Evolutionary conservation across 92 coral and sea anemone genomes (phyloP).

Genomic region (Actinostola sp.): DNA sequence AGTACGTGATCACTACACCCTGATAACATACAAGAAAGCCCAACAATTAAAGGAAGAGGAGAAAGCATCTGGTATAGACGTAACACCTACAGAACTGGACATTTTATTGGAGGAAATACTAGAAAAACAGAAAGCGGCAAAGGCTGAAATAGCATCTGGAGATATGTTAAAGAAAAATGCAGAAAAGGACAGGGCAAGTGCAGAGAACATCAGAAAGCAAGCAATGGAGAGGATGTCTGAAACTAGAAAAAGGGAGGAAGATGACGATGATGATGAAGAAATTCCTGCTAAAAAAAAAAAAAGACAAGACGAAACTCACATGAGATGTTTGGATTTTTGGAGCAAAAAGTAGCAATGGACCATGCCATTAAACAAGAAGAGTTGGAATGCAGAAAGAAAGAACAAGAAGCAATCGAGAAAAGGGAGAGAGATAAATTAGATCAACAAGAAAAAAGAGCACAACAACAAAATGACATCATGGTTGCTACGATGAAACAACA

Average conservation of each 20-base stretch:
- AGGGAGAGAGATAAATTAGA: slow-evolving; percentile 24
- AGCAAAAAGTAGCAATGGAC: slow-evolving; percentile 31
- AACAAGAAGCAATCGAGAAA: slow-evolving; percentile 33
- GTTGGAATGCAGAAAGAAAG: slow-evolving; percentile 10
- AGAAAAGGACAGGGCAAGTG: slow-evolving; percentile 36
- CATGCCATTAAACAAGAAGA: slow-evolving; percentile 25
- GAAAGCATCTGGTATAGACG: slow-evolving; percentile 48
- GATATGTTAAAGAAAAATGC: slow-evolving; percentile 31
- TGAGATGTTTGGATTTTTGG: slow-evolving; percentile 37
- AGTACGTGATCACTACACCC: slow-evolving; percentile 44
- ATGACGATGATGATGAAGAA: slow-evolving; percentile 20
- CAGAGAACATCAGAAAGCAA: slow-evolving; percentile 37
- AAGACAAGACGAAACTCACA: slow-evolving; percentile 35
- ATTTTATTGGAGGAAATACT: slow-evolving; percentile 46
- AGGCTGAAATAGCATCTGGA: slow-evolving; percentile 27
- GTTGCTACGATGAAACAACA: slow-evolving; percentile 12
- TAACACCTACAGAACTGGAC: slow-evolving; percentile 41
- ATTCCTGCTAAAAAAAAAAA: slow-evolving; percentile 28
- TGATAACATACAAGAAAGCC: slow-evolving; percentile 10
- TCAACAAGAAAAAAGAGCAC: slow-evolving; percentile 12
- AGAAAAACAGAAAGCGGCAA: slow-evolving; percentile 34
- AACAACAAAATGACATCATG: slow-evolving; percentile 35
- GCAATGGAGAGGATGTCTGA: slow-evolving; percentile 57
- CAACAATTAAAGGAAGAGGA: slow-evolving; percentile 36
- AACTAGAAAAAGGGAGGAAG: slow-evolving; percentile 31